These are phyloP conservation scores for Mixornis gularis DNA, from an alignment of 2,113 vertebrate genomes.

Conservation along the genomic window DNA sequence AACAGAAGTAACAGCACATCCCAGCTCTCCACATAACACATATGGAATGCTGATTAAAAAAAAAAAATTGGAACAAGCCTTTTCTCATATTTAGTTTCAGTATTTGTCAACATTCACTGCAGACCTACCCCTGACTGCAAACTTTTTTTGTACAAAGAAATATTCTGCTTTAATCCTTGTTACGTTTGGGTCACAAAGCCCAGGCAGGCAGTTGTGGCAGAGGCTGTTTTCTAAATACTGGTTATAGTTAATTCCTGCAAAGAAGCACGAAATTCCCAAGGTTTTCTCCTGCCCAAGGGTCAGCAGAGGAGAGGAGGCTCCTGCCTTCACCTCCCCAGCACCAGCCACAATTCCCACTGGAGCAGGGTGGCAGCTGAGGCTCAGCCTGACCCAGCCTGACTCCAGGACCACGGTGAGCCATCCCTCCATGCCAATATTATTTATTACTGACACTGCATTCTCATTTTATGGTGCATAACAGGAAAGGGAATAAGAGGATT, in stretches of 20 bases:
- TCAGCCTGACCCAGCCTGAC: background rate
- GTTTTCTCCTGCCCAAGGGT: background rate
- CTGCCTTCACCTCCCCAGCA: background rate
- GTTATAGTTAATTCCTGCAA: background rate
- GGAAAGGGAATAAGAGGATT: conserved; percentile 46
- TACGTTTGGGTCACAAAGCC: background rate
- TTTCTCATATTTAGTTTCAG: conserved; percentile 12
- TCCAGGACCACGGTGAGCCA: background rate
- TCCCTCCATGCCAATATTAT: background rate
- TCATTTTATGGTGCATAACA: background rate
- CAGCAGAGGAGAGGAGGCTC: background rate
- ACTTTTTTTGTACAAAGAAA: background rate
- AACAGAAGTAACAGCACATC: conserved; percentile 22
- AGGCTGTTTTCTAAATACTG: background rate
- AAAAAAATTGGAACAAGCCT: background rate
- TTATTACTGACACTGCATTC: background rate
- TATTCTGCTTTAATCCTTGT: background rate
- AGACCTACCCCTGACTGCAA: background rate
- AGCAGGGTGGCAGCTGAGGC: background rate
- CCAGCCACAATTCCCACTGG: accelerated
- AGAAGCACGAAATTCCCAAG: background rate
- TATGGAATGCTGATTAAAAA: conserved; percentile 1
- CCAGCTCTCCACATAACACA: background rate
- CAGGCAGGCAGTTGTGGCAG: background rate
- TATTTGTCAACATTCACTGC: conserved; percentile 25